Evolutionary conservation across 2,113 vertebrate species (phyloP).

Genomic region (Alosa alosa): DNA sequence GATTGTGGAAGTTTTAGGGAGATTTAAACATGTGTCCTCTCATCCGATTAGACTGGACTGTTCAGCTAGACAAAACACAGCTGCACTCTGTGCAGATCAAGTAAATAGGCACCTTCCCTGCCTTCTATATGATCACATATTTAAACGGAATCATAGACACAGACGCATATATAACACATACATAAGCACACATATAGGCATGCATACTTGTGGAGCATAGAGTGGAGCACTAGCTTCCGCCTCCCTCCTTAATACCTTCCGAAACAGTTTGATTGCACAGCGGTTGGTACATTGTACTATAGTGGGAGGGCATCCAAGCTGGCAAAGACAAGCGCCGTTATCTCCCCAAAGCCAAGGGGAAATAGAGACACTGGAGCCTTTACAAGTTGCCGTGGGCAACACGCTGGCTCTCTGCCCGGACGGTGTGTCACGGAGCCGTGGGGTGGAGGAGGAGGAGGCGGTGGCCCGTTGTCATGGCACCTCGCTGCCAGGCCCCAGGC

Average conservation of each 20-base stretch:
- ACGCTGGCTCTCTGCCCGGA: constrained; percentile 1
- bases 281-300: constrained; percentile 48
- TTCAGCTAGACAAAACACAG: too few species aligned
- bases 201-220: background rate
- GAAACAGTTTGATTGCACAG: constrained; percentile 45
- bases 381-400: constrained; percentile 33
- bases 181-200: background rate
- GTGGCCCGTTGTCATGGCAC: background rate
- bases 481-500: background rate
- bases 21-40: too few species aligned
- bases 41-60: too few species aligned
- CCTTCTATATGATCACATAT: background rate
- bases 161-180: background rate
- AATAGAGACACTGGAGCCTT: constrained; percentile 50
- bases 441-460: background rate
- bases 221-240: constrained; percentile 18
- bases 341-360: constrained; percentile 53
- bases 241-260: constrained; percentile 34
- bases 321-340: constrained; percentile 54
- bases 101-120: too few species aligned
- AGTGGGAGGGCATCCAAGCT: constrained; percentile 58
- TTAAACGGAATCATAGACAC: constrained; percentile 5
- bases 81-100: too few species aligned
- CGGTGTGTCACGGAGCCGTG: background rate
- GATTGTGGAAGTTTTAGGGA: too few species aligned